Evolutionary conservation across 2,797 vertebrate genomes (phyloP).

Genomic region (Tympanoctomys barrerae): DNA sequence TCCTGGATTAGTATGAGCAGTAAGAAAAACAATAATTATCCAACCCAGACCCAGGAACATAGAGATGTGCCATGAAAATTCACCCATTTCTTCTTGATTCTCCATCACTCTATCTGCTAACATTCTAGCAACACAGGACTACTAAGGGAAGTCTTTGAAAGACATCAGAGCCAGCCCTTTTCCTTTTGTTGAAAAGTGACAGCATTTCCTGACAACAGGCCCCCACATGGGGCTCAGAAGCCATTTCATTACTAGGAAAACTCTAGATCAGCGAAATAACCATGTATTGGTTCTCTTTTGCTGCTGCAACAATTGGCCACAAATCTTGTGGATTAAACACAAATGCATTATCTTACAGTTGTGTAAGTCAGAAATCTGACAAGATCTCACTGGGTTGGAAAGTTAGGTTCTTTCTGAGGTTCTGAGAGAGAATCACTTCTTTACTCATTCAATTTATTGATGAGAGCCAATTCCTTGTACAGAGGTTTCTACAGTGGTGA

Average conservation of each 20-base stretch:
- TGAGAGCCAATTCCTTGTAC: not conserved
- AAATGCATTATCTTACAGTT: not conserved
- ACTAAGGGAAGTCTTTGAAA: not conserved
- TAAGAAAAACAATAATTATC: not conserved
- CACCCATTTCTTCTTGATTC: not conserved
- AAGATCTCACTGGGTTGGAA: not conserved
- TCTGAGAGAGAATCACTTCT: not conserved
- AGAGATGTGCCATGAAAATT: not conserved
- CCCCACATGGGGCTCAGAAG: not conserved
- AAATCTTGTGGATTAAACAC: not conserved
- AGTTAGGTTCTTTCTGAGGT: not conserved
- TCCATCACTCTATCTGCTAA: not conserved
- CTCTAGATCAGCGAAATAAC: slow-evolving; percentile 22
- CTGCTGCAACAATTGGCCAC: not conserved
- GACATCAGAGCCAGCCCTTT: not conserved
- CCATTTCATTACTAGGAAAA: not conserved
- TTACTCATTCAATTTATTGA: not conserved
- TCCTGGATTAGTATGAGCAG: too few relatives aligned
- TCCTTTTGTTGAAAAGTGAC: slow-evolving; percentile 15
- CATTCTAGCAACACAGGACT: not conserved
- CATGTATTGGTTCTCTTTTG: not conserved
- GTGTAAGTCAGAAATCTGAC: not conserved
- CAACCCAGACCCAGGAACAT: not conserved
- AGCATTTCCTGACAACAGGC: not conserved
- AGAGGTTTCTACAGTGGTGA: not conserved